Conservation (phyloP, 2,797 vertebrate genomes). For the Myripristis jacobus region DNA sequence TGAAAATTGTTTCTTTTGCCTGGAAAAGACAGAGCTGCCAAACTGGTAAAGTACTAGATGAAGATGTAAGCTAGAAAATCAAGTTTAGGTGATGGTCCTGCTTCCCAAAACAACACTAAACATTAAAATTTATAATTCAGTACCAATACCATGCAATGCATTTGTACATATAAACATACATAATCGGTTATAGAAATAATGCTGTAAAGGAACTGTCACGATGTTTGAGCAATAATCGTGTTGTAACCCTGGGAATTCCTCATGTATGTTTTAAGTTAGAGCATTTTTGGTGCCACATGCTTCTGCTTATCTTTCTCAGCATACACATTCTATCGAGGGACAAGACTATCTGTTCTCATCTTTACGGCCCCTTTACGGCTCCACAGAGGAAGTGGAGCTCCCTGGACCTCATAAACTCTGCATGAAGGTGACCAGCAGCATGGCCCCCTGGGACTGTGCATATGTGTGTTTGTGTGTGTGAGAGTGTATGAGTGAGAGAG, state of each 20-base stretch:
- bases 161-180: background rate
- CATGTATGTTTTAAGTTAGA: background rate
- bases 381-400: constrained; percentile 54
- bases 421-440: constrained; percentile 48
- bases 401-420: constrained; percentile 68
- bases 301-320: constrained; percentile 48
- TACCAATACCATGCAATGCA: background rate
- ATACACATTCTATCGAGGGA: constrained; percentile 15
- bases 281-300: constrained; percentile 51
- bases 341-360: constrained; percentile 52
- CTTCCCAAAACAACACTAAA: constrained; percentile 15
- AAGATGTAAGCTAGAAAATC: background rate
- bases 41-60: background rate
- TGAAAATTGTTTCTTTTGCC: background rate
- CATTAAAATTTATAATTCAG: background rate
- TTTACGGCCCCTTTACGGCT: constrained; percentile 64
- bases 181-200: constrained; percentile 6
- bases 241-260: background rate
- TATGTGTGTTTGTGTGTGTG: constrained; percentile 6
- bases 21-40: no score
- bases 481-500: constrained; percentile 1
- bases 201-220: background rate
- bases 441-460: constrained; percentile 36
- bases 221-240: background rate
- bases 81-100: background rate